Conservation (phyloP, 2,113 vertebrate species). For the Poecilia latipinna region DNA sequence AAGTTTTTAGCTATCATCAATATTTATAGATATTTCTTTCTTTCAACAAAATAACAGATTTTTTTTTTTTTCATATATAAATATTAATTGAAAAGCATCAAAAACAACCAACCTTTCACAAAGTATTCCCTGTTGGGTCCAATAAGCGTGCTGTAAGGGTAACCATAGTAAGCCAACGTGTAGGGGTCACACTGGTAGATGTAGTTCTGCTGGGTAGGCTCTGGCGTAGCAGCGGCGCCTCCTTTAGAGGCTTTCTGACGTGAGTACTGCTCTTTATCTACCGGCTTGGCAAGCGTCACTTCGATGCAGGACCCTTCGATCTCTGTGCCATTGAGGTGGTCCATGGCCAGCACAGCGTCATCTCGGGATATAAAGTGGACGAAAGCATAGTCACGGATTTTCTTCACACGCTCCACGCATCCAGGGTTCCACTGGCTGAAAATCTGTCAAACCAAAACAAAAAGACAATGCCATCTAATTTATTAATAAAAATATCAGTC, state of each 20-base stretch:
- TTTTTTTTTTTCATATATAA: not conserved
- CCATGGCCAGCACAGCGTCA: constrained; percentile 95
- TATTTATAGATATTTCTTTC: not conserved
- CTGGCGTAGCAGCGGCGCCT: constrained; percentile 71
- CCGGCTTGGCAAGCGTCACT: constrained; percentile 97
- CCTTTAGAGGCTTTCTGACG: constrained; percentile 97
- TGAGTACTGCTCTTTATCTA: constrained; percentile 98
- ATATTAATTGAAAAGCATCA: not conserved
- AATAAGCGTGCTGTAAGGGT: constrained; percentile 94
- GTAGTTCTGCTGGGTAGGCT: constrained; percentile 85
- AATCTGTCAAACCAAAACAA: constrained; percentile 67
- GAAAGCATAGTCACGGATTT: constrained; percentile 97
- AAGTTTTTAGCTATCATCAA: constrained; percentile 18
- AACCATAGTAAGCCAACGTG: constrained; percentile 93
- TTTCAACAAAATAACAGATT: constrained; percentile 25
- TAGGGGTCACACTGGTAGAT: constrained; percentile 98
- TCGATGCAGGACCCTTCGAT: constrained; percentile 96
- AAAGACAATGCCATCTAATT: not conserved
- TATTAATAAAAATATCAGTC: not conserved
- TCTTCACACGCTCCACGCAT: constrained; percentile 96
- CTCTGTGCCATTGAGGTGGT: constrained; percentile 92
- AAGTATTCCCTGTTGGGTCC: constrained; percentile 99
- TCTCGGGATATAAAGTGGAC: constrained; percentile 96
- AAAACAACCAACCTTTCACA: constrained; percentile 90
- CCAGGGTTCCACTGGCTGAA: constrained; percentile 96